Conservation (phyloP, 2,888 invertebrate species). For the Polia nebulosa region DNA sequence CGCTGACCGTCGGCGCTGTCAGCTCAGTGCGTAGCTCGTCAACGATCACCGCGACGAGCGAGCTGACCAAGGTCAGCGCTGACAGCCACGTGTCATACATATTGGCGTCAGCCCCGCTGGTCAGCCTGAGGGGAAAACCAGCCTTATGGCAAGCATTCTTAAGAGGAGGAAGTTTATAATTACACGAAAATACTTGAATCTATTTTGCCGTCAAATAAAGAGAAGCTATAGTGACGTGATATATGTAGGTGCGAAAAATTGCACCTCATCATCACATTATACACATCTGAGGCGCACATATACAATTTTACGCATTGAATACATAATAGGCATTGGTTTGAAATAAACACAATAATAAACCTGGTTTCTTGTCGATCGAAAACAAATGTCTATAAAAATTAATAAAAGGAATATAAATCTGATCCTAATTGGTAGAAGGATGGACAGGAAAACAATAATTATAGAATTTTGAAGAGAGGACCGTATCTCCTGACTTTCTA, state of each 20-base stretch:
- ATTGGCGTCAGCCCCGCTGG: too few relatives aligned
- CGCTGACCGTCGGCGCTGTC: too few relatives aligned
- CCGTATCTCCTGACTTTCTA: not conserved
- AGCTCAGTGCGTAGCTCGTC: too few relatives aligned
- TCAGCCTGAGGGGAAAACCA: too few relatives aligned
- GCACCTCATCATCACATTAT: constrained; percentile 20
- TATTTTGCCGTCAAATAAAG: constrained; percentile 20
- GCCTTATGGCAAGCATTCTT: too few relatives aligned
- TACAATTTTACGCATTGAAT: not conserved
- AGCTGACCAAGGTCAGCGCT: too few relatives aligned
- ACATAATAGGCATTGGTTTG: not conserved
- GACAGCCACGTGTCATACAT: too few relatives aligned
- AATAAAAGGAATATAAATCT: not conserved
- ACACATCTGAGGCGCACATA: not conserved
- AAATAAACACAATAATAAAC: not conserved
- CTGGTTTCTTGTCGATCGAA: not conserved
- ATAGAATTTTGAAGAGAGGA: not conserved
- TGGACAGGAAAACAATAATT: not conserved
- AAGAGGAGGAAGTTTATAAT: not conserved
- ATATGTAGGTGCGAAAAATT: constrained; percentile 37
- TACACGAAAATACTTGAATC: not conserved
- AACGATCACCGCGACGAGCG: too few relatives aligned
- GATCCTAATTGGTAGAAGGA: not conserved
- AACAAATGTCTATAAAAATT: too few relatives aligned
- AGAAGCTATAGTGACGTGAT: not conserved